Percentiles rank a stretch among this genome's conserved stretches.
Evolutionary conservation across 2,888 invertebrate species (phyloP).

Genomic region (Lysandra bellargus): DNA sequence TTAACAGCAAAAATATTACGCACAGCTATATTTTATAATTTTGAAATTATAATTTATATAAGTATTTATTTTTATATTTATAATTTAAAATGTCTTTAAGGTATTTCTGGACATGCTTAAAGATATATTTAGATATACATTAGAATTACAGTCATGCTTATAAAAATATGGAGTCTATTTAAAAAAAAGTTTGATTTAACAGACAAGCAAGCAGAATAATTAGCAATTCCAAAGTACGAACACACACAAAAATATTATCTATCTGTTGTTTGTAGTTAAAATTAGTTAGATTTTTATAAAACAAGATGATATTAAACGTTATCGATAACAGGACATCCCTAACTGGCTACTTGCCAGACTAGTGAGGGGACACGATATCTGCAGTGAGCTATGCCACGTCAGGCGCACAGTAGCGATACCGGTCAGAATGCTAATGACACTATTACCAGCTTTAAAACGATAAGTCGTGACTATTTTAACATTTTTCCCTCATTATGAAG

Average conservation of each 20-base stretch:
- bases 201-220: neutral
- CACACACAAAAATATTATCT: no score
- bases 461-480: constrained; percentile 15
- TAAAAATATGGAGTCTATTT: no score
- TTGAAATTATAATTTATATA: no score
- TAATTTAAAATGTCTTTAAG: no score
- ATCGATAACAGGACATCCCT: constrained; percentile 17
- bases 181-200: no score
- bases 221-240: neutral
- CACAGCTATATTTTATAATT: no score
- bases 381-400: constrained; percentile 38
- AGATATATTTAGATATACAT: no score
- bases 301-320: neutral
- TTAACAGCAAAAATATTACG: no score
- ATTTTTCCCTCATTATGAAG: neutral
- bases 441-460: constrained; percentile 32
- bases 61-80: no score
- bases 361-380: constrained; percentile 41
- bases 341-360: constrained; percentile 42
- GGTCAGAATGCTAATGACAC: constrained; percentile 33
- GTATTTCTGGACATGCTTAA: no score
- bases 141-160: no score
- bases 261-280: no score
- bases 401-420: constrained; percentile 36
- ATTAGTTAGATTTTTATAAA: neutral